Evolutionary conservation across 2,888 invertebrate species (phyloP).

Genomic region (Amphimallon solstitiale): DNA sequence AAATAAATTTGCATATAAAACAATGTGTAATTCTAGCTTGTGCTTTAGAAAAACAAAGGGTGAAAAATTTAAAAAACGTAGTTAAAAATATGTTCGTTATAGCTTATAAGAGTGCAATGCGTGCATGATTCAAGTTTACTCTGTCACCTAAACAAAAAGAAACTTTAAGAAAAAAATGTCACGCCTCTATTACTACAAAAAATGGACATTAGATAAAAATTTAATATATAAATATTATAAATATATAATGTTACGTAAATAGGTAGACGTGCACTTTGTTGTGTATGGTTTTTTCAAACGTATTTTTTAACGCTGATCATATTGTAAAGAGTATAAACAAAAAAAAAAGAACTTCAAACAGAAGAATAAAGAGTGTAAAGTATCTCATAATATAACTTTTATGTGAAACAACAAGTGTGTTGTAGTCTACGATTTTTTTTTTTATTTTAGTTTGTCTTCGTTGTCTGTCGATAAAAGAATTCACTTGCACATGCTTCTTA

Average conservation of each 20-base stretch:
- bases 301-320: conserved; percentile 39
- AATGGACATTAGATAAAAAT: conserved; percentile 40
- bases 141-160: conserved; percentile 31
- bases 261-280: conserved; percentile 44
- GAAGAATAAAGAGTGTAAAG: conserved; percentile 34
- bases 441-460: conserved; percentile 28
- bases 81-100: conserved; percentile 54
- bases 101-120: conserved; percentile 57
- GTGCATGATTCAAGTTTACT: conserved; percentile 43
- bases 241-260: conserved; percentile 39
- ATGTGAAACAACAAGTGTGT: conserved; percentile 21
- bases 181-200: conserved; percentile 38
- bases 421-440: conserved; percentile 26
- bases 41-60: conserved; percentile 56
- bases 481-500: conserved; percentile 32
- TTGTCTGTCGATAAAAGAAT: conserved; percentile 25
- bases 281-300: conserved; percentile 37
- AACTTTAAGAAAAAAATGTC: conserved; percentile 30
- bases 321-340: conserved; percentile 33
- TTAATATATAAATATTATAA: conserved; percentile 40
- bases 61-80: conserved; percentile 52
- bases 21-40: conserved; percentile 56
- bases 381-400: conserved; percentile 34
- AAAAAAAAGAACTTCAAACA: conserved; percentile 10
- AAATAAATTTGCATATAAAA: conserved; percentile 44